Percentiles rank a stretch among this genome's conserved stretches.
Conservation (phyloP, 2,888 invertebrate genomes). For the Ornithoptera priamus region DNA sequence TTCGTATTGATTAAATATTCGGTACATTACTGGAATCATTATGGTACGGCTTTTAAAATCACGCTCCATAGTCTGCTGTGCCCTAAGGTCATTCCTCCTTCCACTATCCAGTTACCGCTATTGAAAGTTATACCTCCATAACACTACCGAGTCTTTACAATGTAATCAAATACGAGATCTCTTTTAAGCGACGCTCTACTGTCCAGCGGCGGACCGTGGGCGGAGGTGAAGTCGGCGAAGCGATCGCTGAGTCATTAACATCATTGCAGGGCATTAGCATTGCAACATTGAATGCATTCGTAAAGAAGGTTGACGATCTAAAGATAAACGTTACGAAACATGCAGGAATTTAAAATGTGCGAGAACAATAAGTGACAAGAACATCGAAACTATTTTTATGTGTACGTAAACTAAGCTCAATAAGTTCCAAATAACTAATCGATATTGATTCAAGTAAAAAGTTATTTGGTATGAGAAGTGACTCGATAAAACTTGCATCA, state of each 20-base stretch:
- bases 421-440: too few species aligned
- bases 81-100: constrained; percentile 21
- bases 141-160: constrained; percentile 13
- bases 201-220: constrained; percentile 6
- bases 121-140: constrained; percentile 24
- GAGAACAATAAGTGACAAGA: background rate
- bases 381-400: too few species aligned
- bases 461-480: too few species aligned
- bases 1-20: background rate
- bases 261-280: constrained; percentile 2
- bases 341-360: background rate
- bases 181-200: constrained; percentile 6
- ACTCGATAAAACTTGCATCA: too few species aligned
- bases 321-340: background rate
- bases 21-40: background rate
- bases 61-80: constrained; percentile 12
- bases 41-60: background rate
- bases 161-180: constrained; percentile 25
- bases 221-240: background rate
- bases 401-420: too few species aligned
- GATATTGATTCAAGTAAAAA: too few species aligned
- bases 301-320: background rate
- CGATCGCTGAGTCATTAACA: constrained; percentile 11
- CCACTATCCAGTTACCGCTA: constrained; percentile 21
- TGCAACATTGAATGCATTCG: constrained; percentile 16